Evolutionary conservation across 2,797 vertebrate species (phyloP).

Genomic region (Holocentrus rufus): DNA sequence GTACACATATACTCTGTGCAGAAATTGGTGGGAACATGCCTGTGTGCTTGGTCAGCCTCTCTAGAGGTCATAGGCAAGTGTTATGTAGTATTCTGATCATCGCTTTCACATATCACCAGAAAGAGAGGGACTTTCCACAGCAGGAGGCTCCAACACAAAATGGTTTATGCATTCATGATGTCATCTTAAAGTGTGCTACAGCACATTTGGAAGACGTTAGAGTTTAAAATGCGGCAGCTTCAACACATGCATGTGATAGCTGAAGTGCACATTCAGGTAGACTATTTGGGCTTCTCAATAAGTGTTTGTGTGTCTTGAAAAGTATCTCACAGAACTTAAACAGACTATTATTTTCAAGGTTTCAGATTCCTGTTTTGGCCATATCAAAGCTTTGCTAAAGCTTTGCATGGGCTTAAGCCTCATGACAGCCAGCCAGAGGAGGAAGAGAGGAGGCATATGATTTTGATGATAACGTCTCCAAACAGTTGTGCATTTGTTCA

Average conservation of each 20-base stretch:
- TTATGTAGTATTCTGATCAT: constrained; percentile 46
- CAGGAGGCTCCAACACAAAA: constrained; percentile 50
- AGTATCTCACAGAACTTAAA: background rate
- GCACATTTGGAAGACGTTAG: constrained; percentile 78
- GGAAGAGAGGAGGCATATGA: constrained; percentile 51
- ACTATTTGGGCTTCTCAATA: constrained; percentile 18
- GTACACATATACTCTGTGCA: constrained; percentile 3
- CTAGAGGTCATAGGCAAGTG: constrained; percentile 60
- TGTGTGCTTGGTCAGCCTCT: constrained; percentile 59
- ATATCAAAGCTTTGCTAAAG: constrained; percentile 27
- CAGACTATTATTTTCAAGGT: constrained; percentile 5
- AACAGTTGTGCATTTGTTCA: constrained; percentile 71
- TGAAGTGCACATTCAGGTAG: constrained; percentile 31
- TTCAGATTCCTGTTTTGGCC: background rate
- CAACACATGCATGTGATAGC: constrained; percentile 56
- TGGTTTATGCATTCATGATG: constrained; percentile 73
- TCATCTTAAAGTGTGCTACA: constrained; percentile 69
- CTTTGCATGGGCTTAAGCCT: constrained; percentile 39
- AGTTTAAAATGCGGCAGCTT: constrained; percentile 31
- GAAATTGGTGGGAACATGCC: constrained; percentile 64
- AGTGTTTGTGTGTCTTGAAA: too few relatives aligned
- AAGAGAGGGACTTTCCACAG: constrained; percentile 77
- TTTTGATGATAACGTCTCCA: constrained; percentile 73
- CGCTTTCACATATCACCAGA: constrained; percentile 58
- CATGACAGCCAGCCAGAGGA: constrained; percentile 55